These are phyloP conservation scores for Malurus alboscapulatus DNA, from an alignment of 2,113 vertebrate species.

Conservation along the genomic window DNA sequence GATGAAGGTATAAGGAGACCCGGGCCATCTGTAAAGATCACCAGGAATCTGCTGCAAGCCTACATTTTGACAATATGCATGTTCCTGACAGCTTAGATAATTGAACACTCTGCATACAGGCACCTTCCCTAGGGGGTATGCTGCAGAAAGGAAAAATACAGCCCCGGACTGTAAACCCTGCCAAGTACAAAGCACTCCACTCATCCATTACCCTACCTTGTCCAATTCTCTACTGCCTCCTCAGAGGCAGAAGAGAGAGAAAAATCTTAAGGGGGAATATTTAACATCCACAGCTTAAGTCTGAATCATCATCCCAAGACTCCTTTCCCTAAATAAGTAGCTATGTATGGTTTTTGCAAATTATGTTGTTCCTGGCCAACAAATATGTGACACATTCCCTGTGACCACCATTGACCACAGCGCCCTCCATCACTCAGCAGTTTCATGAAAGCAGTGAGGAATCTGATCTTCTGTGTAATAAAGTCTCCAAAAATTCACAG, in stretches of 20 bases:
- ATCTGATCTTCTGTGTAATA: neutral
- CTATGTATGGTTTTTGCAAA: neutral
- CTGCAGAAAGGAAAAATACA: constrained; percentile 40
- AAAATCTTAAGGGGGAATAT: neutral
- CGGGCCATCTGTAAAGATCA: constrained; percentile 4
- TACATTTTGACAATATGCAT: neutral
- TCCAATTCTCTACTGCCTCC: neutral
- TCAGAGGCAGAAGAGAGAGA: neutral
- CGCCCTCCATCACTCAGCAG: neutral
- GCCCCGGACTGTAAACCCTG: constrained; percentile 5
- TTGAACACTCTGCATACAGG: constrained; percentile 12
- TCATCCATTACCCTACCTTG: constrained; percentile 7
- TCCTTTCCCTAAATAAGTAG: neutral
- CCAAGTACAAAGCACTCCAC: neutral
- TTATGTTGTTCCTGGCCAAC: neutral
- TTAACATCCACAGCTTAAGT: neutral
- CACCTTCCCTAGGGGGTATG: constrained; percentile 10
- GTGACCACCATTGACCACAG: neutral
- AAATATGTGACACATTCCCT: neutral
- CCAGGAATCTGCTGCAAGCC: neutral
- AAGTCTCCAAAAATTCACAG: neutral
- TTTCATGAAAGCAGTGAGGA: neutral
- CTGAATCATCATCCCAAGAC: neutral
- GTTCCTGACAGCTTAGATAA: constrained; percentile 34
- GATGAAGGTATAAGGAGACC: neutral